A percentile compares a stretch with the other conserved stretches of the same genome.
Conservation (phyloP, 2,888 invertebrate genomes). For the Melitaea athalia region DNA sequence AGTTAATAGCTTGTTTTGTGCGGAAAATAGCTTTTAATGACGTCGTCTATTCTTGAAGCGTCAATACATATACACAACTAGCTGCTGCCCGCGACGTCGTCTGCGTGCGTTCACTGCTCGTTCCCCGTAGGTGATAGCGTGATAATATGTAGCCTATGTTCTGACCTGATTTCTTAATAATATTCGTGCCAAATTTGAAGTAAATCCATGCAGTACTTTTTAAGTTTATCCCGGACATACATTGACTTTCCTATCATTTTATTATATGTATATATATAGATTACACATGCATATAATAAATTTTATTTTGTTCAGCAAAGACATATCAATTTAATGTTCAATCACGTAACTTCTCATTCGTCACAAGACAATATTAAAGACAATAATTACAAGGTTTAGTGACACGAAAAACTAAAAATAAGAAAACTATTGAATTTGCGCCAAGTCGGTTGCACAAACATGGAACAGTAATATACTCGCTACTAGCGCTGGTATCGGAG, state of each 20-base stretch:
- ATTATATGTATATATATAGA: no score
- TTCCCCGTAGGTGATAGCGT: no score
- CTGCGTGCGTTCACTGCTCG: no score
- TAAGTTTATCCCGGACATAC: no score
- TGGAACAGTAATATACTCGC: constrained; percentile 42
- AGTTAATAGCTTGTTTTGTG: constrained; percentile 58
- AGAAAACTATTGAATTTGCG: constrained; percentile 53
- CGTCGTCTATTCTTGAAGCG: neutral
- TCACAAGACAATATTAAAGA: constrained; percentile 28
- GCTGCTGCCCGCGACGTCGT: no score
- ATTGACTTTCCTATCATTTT: no score
- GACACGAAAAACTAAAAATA: constrained; percentile 47
- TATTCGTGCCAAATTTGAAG: no score
- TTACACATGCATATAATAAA: constrained; percentile 1
- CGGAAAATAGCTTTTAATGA: constrained; percentile 17
- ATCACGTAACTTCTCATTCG: constrained; percentile 5
- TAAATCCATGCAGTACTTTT: no score
- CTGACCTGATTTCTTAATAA: no score
- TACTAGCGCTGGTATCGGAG: constrained; percentile 15
- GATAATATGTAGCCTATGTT: no score
- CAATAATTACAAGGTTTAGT: constrained; percentile 38
- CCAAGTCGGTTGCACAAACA: constrained; percentile 54
- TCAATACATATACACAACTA: no score
- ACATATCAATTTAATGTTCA: constrained; percentile 3
- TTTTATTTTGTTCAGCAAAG: neutral